Evolutionary conservation across 1,140 invertebrate genomes (phyloP).

Genomic region (Eciton burchellii): DNA sequence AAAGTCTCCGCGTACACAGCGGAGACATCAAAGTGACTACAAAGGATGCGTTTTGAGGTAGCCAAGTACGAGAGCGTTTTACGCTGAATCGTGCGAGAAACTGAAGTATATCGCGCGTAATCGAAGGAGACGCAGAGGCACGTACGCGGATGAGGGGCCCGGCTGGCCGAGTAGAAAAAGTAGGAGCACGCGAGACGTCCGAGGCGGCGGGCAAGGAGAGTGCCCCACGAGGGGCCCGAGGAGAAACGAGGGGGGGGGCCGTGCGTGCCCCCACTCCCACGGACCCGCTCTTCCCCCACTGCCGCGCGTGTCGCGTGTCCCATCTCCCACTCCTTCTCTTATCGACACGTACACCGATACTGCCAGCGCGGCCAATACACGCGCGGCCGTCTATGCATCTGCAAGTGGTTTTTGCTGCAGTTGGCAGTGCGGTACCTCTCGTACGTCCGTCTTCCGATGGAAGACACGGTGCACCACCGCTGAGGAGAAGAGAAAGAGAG

Average conservation of each 20-base stretch:
- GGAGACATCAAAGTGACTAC: background rate
- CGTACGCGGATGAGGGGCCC: constrained; percentile 29
- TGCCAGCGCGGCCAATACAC: constrained; percentile 54
- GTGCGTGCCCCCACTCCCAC: constrained; percentile 63
- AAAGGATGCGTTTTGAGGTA: background rate
- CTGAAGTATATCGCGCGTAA: constrained; percentile 34
- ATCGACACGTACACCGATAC: constrained; percentile 51
- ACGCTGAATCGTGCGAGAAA: constrained; percentile 13
- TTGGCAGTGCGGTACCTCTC: constrained; percentile 60
- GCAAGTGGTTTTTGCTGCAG: constrained; percentile 69
- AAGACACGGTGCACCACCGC: constrained; percentile 29
- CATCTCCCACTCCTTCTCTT: constrained; percentile 82
- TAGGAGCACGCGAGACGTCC: background rate
- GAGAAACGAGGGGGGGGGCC: constrained; percentile 73
- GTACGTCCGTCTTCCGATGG: constrained; percentile 36
- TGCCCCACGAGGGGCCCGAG: constrained; percentile 48
- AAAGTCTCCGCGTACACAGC: background rate
- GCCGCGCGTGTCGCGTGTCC: constrained; percentile 82
- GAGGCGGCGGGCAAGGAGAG: constrained; percentile 35
- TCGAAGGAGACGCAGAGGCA: constrained; percentile 18
- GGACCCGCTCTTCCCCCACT: constrained; percentile 73
- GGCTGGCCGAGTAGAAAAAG: constrained; percentile 33
- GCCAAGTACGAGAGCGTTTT: background rate
- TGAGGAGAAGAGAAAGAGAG: constrained; percentile 21
- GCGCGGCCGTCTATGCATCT: constrained; percentile 58